Evolutionary conservation across 2,888 invertebrate genomes (phyloP).

Genomic region (Caenorhabditis japonica): DNA sequence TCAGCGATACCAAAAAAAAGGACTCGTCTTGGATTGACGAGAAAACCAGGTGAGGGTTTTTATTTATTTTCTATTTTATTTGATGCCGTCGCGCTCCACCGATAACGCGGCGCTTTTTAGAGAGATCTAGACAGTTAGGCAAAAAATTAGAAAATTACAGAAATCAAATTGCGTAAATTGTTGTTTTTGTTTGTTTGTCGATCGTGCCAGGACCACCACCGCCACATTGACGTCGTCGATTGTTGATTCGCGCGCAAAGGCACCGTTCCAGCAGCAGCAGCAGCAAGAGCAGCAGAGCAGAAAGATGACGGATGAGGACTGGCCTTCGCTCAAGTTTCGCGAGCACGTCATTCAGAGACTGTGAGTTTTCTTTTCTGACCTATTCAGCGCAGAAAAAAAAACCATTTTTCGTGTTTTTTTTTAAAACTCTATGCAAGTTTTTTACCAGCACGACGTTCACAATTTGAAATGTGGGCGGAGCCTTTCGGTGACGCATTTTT

Average conservation of each 20-base stretch:
- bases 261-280: slow-evolving; percentile 36
- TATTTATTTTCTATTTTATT: background rate
- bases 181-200: slow-evolving; percentile 14
- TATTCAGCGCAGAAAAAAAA: too few species aligned
- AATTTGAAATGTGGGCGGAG: too few species aligned
- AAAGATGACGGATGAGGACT: slow-evolving; percentile 74
- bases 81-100: background rate
- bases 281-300: slow-evolving; percentile 31
- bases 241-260: slow-evolving; percentile 44
- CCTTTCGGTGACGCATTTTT: too few species aligned
- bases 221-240: slow-evolving; percentile 51
- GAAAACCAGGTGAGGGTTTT: slow-evolving; percentile 7
- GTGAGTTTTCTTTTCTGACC: slow-evolving; percentile 65
- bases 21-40: slow-evolving; percentile 26
- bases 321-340: slow-evolving; percentile 76
- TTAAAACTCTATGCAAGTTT: too few species aligned
- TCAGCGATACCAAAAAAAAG: background rate
- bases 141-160: background rate
- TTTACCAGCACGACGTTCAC: too few species aligned
- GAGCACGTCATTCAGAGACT: slow-evolving; percentile 76
- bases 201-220: slow-evolving; percentile 17
- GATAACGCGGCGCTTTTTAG: background rate
- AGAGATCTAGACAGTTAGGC: too few species aligned
- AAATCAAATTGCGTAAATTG: slow-evolving; percentile 2
- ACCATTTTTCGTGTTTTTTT: too few species aligned